These are phyloP conservation scores for Hemibagrus guttatus DNA, from an alignment of 2,797 vertebrate species.

Conservation along the genomic window DNA sequence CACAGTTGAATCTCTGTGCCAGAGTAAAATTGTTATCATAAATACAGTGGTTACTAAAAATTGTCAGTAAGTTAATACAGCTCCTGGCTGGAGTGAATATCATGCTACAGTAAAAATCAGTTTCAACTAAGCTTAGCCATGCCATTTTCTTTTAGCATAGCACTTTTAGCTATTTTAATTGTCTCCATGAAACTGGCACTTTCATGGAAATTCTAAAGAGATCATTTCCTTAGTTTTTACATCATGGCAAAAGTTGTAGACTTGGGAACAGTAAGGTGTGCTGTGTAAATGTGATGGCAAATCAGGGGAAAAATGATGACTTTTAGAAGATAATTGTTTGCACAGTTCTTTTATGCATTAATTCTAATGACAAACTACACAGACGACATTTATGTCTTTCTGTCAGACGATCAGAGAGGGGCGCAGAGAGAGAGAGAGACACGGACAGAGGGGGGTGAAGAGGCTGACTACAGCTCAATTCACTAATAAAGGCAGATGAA, in stretches of 20 bases:
- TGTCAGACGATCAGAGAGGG: slow-evolving; percentile 14
- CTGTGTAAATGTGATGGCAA: neutral
- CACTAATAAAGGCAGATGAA: slow-evolving; percentile 62
- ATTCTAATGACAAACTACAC: neutral
- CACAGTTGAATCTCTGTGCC: neutral
- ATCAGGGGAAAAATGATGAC: neutral
- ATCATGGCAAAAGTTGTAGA: neutral
- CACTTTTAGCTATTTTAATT: neutral
- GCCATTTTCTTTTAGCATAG: neutral
- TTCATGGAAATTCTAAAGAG: neutral
- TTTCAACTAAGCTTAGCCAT: neutral
- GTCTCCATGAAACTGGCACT: no score
- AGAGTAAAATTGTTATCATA: neutral
- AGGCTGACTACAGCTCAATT: slow-evolving; percentile 48
- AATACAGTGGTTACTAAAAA: neutral
- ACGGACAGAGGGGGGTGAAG: slow-evolving; percentile 48
- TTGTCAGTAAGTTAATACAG: neutral
- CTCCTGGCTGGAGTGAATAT: neutral
- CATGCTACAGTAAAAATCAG: neutral
- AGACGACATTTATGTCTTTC: neutral
- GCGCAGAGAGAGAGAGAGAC: slow-evolving; percentile 18
- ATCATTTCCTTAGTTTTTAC: neutral
- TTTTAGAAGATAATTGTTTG: neutral
- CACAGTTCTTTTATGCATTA: neutral
- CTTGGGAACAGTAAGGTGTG: neutral